These are phyloP conservation scores for Dinothrombium tinctorium DNA, from an alignment of 1,140 invertebrate species.

Conservation along the genomic window DNA sequence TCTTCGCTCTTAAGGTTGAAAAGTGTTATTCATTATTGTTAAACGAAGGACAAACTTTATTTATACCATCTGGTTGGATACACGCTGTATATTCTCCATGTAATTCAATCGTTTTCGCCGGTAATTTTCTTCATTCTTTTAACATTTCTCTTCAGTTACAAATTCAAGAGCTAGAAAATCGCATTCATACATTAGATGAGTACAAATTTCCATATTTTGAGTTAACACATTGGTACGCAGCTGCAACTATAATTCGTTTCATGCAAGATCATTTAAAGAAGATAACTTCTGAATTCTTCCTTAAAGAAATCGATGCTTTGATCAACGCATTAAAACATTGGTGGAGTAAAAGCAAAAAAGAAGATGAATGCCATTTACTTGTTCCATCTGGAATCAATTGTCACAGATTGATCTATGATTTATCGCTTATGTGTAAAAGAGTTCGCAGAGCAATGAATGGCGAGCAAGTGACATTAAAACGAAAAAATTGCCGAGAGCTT, in stretches of 20 bases:
- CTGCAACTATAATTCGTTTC: slow-evolving; percentile 41
- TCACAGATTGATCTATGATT: too few species aligned
- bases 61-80: slow-evolving; percentile 84
- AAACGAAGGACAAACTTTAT: slow-evolving; percentile 38
- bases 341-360: too few species aligned
- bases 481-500: too few species aligned
- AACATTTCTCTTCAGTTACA: slow-evolving; percentile 70
- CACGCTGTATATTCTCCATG: slow-evolving; percentile 72
- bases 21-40: slow-evolving; percentile 12
- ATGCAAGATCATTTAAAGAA: slow-evolving; percentile 26
- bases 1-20: background rate
- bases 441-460: too few species aligned
- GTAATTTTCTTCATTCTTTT: slow-evolving; percentile 64
- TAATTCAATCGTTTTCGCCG: slow-evolving; percentile 77
- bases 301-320: too few species aligned
- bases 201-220: slow-evolving; percentile 70
- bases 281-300: too few species aligned
- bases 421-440: too few species aligned
- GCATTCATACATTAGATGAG: slow-evolving; percentile 51
- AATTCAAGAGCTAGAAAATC: slow-evolving; percentile 61
- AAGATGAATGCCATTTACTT: too few species aligned
- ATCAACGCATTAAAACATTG: too few species aligned
- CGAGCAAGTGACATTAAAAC: too few species aligned
- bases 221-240: slow-evolving; percentile 68
- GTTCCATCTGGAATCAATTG: too few species aligned